Base-by-base conservation (phyloP, 2,113 vertebrate species). In the Xenus cinereus region DNA sequence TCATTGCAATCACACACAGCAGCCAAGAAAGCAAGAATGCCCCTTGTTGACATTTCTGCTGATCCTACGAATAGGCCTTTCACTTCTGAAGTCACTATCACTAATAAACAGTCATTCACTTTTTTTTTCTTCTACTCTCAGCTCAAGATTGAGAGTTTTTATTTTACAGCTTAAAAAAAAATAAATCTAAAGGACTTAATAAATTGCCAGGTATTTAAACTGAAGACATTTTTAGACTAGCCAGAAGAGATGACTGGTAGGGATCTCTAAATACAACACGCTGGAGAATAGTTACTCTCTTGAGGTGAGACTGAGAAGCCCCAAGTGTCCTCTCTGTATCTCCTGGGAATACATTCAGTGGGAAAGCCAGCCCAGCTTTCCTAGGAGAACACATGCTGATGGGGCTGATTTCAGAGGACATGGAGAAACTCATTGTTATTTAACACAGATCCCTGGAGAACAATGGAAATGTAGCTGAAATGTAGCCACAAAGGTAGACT, bases 11-110 rank as follows among this genome's bases (percentile, higher is more conserved):
- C 72, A 81, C 39, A 86, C 37, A 37, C 2, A 35, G 72, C 53
- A 92, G 92, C 85, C 90, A 95, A 95, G 86, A 86, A 78, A 90
- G 75, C 72, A 54, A 59, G 48, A 60, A 69, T 24, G 33, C 8
- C 26, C 51, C 57, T 78, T 46, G 64, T 3, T 74, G 87, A 68
- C 64, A 69, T 33, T 89, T 82, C 53, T 53, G 53, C 17, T 39
- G 62, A 72, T 87, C 57, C 56, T 82, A n/a, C 8, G 16, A 84
- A 84, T 0, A 0, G 35, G 33, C 24, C 21, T 71, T 76, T 54
- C 32, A 56, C 63, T 93, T 93, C 84, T 90, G 3, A 87, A 95
- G 54, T 66, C 71, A 68, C 66, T 27, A 37, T 15, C 54, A 73
- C n/a, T 86, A 54, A 79, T 13, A 51, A 87, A 72, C 15, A 45